Percentiles rank a stretch among this genome's conserved stretches.
Conservation (phyloP, 2,888 invertebrate species). For the Stegana nigrithorax region DNA sequence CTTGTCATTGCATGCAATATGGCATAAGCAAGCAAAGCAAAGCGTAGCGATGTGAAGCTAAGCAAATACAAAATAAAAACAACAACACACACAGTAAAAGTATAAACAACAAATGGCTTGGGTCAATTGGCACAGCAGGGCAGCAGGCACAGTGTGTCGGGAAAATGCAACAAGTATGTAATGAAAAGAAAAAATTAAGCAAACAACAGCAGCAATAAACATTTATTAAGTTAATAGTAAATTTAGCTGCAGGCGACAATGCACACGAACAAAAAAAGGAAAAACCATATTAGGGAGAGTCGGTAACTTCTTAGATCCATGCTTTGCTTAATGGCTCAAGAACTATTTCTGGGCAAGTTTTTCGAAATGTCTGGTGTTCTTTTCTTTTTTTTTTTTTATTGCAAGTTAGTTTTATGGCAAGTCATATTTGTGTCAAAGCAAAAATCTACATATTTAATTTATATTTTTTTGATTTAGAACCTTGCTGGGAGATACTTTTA, state of each 20-base stretch:
- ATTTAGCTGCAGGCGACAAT: not conserved
- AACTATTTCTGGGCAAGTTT: too few relatives aligned
- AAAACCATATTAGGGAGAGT: conserved; percentile 3
- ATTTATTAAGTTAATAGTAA: not conserved
- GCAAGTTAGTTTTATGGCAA: too few relatives aligned
- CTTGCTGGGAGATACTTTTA: too few relatives aligned
- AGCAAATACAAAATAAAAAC: too few relatives aligned
- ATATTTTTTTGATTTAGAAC: too few relatives aligned
- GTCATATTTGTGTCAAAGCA: too few relatives aligned
- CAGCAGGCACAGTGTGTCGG: not conserved
- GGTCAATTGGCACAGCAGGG: conserved; percentile 32
- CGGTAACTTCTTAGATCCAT: conserved; percentile 1
- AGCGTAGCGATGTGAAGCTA: too few relatives aligned
- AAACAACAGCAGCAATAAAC: not conserved
- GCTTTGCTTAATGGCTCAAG: too few relatives aligned
- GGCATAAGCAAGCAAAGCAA: conserved; percentile 36
- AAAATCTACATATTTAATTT: too few relatives aligned
- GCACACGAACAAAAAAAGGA: not conserved
- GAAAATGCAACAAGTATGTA: too few relatives aligned
- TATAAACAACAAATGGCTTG: conserved; percentile 19
- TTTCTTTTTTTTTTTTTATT: too few relatives aligned
- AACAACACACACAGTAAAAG: conserved; percentile 39
- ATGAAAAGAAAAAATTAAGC: not conserved
- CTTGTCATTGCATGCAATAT: conserved; percentile 38
- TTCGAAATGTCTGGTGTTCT: conserved; percentile 4